Evolutionary conservation across 2,113 vertebrate species (phyloP), one percentile per base, ranked within the genome.

Genomic region (Oophaga pumilio): DNA sequence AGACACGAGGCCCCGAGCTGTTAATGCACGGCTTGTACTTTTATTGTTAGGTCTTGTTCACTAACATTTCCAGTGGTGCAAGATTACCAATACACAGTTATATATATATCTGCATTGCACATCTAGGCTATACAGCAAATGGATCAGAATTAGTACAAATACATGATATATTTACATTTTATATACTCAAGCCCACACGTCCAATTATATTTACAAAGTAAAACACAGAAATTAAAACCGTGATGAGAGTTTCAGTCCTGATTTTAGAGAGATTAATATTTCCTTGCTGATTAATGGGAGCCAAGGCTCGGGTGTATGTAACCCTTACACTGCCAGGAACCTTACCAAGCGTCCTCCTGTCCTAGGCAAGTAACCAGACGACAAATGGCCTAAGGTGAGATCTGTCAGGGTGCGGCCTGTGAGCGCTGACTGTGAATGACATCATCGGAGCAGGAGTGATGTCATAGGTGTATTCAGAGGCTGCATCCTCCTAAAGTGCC

Each of bases 111-210:
- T 95, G 97, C 97, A 96, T 96, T 96, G 97, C 97, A 99, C 97
- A 94, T 94, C 97, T 98, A 99, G 94, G 96, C 97, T 98, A 97
- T 98, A 97, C 96, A 99, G 97, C 97, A 95, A 97, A 97, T 97
- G 97, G 96, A 96, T 97, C 97, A 95, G 95, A 97, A 96, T 98
- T 97, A 99, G 97, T 99, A 99, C 98, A 99, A 99, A 99, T 98
- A 99, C 97, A 95, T 96, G 96, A 97, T 97, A 97, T 96, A 99
- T 99, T 99, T 99, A 99, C 98, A 99, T 95, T 97, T 97, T 97
- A 97, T 95, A 95, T 95, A 97, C 97, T 97, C 95, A 96, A 98
- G 97, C 97, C 96, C 96, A 95, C 97, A 96, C 97, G 94, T 97
- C 96, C 77, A 94, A 95, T 62, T 95, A 95, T 99, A 99, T 99